Base-by-base conservation (phyloP, 2,113 vertebrate genomes). In the Trochalopteron elliotii region DNA sequence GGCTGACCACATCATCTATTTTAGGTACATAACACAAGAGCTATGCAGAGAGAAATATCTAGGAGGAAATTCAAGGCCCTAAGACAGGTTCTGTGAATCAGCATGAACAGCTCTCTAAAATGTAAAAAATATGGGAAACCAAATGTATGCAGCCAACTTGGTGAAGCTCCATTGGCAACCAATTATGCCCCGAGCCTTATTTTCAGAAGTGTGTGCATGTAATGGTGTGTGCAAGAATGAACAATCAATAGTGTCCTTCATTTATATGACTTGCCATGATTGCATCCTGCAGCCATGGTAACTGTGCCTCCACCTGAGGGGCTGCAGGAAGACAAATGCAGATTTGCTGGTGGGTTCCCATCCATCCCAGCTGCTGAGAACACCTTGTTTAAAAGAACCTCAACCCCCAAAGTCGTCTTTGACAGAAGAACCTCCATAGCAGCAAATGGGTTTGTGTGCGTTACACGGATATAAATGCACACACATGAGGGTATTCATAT, bases 171-270 rank as follows among this genome's bases (percentile, higher is more conserved):
- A 94, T n/a, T 94, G 90, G 61, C 75, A 89, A 37, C 47, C 90
- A 95, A 75, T 93, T 96, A 93, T 15, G 65, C 70, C 47, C 42
- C 37, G 0, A 93, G 87, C 70, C 78, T 83, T 93, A 85, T 90
- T 93, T 93, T 94, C 78, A 83, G 33, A 81, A 79, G 70, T n/a
- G 57, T 15, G n/a, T 72, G 94, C 67, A 85, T 39, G 91, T 81
- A 95, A 96, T 93, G 77, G 90, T 95, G 90, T 91, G 92, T 90
- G 88, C 85, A 93, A 53, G 94, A 95, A 88, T 53, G 88, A 95
- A 82, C 74, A 68, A 85, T 94, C 92, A 82, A 82, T 91, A 79
- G 81, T 39, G 67, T 12, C 84, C 71, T 60, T 82, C 81, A 64
- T 96, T 93, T 95, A 9, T 60, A 28, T 37, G 84, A 52, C 47